These are phyloP conservation scores for Leptatherina wallacei DNA, from an alignment of 2,797 vertebrate genomes.

Conservation along the genomic window DNA sequence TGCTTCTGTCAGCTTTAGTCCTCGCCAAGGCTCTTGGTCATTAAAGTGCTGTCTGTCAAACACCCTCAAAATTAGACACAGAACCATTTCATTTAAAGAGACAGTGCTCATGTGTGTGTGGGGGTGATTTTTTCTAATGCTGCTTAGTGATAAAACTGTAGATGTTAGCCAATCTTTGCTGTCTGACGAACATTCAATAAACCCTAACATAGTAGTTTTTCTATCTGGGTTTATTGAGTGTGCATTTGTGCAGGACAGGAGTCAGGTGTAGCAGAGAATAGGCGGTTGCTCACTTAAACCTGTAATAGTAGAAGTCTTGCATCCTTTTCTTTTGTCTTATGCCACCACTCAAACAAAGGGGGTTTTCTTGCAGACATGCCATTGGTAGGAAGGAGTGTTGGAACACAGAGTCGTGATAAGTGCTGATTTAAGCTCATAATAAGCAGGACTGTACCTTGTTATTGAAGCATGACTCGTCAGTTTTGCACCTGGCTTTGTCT, in stretches of 20 bases:
- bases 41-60: conserved; percentile 78
- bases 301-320: conserved; percentile 32
- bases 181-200: conserved; percentile 64
- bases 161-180: conserved; percentile 64
- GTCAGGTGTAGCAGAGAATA: background rate
- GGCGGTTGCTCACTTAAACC: background rate
- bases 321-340: conserved; percentile 5
- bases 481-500: conserved; percentile 61
- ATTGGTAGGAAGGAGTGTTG: conserved; percentile 42
- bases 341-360: conserved; percentile 10
- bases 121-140: conserved; percentile 44
- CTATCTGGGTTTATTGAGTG: conserved; percentile 22
- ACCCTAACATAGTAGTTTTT: conserved; percentile 51
- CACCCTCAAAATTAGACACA: conserved; percentile 65
- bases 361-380: conserved; percentile 30
- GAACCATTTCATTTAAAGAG: conserved; percentile 49
- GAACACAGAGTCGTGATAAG: conserved; percentile 26
- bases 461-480: conserved; percentile 52
- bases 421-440: conserved; percentile 55
- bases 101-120: conserved; percentile 22
- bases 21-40: conserved; percentile 55
- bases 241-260: conserved; percentile 17
- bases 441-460: conserved; percentile 41
- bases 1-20: conserved; percentile 70
- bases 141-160: conserved; percentile 74